Evolutionary conservation across 1,140 invertebrate genomes (phyloP), one percentile per base, ranked within the genome.

Genomic region (Dolichoris vasculosae): DNA sequence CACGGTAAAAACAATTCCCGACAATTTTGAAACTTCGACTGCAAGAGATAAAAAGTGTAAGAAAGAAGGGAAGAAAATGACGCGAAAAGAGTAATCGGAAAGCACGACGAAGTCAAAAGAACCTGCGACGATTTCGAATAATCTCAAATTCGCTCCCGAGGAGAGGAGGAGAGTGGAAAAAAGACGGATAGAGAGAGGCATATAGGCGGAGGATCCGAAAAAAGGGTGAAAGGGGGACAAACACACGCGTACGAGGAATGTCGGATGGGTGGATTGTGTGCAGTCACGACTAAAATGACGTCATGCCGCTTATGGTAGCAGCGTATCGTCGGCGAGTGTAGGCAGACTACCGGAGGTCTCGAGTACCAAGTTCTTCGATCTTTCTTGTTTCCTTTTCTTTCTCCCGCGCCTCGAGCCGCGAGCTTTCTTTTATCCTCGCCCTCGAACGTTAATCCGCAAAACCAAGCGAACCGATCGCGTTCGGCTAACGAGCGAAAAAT

Each of bases 251-350:
- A 67, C 51, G 85, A 83, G 67, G 82, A 88, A 80, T 75, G 67
- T 69, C 76, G 87, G 82, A 89, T 87, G 85, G 88, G 78, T 82
- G 81, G 86, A 85, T 88, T 85, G 83, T 84, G 76, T 84, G 83
- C 48, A 85, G 64, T 82, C 78, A 51, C 78, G 78, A 82, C 69
- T 81, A 85, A 85, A 85, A 82, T 85, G 78, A 85, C 84, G 84
- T 85, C 84, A 85, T 82, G 78, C 38, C 78, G 20, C 48, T 82
- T 82, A 85, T 85, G 84, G 84, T 85, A 81, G 78, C 40, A 67
- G 84, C 55, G 78, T 76, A 81, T 79, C 78, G 78, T 82, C 59
- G 71, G 32, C 51, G 51, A 81, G 40, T 85, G 84, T 81, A 77
- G 83, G 77, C 83, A 85, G 67, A 85, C 76, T 77, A 69, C 51